A percentile compares a stretch with the other conserved stretches of the same genome.
These are phyloP conservation scores for Parnassius glacialis DNA, from an alignment of 2,888 invertebrate species.

Conservation along the genomic window DNA sequence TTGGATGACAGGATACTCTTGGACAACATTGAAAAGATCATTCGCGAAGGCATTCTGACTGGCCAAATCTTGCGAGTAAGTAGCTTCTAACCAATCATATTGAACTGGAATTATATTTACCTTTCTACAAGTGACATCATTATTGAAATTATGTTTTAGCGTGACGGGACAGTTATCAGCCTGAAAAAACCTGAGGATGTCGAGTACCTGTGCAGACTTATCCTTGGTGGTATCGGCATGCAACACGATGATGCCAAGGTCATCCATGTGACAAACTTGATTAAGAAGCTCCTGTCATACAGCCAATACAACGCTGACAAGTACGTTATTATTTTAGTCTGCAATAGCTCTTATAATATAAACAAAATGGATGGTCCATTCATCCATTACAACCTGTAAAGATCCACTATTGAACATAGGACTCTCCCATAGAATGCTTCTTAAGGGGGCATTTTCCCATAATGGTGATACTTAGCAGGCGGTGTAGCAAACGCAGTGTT, in stretches of 20 bases:
- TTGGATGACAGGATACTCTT: conserved; percentile 50
- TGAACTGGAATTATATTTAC: neutral
- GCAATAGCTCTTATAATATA: neutral
- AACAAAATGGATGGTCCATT: no score
- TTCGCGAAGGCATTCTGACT: conserved; percentile 70
- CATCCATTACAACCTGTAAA: no score
- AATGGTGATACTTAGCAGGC: no score
- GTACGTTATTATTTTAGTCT: conserved; percentile 41
- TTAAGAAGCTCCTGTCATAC: conserved; percentile 62
- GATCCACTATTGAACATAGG: no score
- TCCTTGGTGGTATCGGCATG: conserved; percentile 82
- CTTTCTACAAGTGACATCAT: neutral
- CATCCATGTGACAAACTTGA: conserved; percentile 61
- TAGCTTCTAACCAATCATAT: conserved; percentile 21
- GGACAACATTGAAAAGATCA: conserved; percentile 72
- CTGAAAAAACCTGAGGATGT: conserved; percentile 84
- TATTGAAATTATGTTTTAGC: conserved; percentile 42
- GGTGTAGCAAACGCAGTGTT: no score
- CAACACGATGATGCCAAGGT: conserved; percentile 79
- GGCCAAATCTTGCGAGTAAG: conserved; percentile 66
- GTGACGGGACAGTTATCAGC: conserved; percentile 81
- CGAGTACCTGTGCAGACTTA: conserved; percentile 83
- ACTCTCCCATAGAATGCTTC: no score
- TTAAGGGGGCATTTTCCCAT: no score
- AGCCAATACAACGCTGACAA: conserved; percentile 63